Base-by-base conservation (phyloP, 2,797 vertebrate genomes). In the Protosalanx chinensis region DNA sequence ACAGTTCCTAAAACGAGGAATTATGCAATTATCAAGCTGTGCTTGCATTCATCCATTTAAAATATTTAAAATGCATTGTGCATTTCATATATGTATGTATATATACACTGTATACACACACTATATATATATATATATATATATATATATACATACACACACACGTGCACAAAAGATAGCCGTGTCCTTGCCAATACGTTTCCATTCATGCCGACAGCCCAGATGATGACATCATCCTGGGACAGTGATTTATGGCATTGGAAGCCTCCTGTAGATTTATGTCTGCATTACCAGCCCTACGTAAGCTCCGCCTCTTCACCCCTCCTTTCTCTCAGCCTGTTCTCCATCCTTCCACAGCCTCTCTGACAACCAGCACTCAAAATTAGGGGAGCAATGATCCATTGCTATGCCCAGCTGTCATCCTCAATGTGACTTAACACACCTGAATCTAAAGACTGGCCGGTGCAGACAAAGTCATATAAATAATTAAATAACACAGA, bases 221-320 rank as follows among this genome's bases (percentile, higher is more conserved):
- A 61, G 68, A 84, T 90, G 88, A 92, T 87, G 81, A 91, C 87
- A 90, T 58, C 72, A 67, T 61, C 72, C 75, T 60, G 72, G 20
- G 53, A 61, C 57, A 71, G 46, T 5, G 49, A 59, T 83, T 83
- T 87, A 74, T 86, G 81, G 74, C 78, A 81, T 83, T 70, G 80
- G 68, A 59, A 76, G 79, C 76, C 29, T 5, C 76, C 71, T 15
- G 73, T 70, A 79, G 80, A 89, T 88, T 86, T 82, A 86, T 79
- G 71, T 66, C 73, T 49, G 79, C 66, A 72, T 76, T 73, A 82
- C 62, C 53, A 32, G 30, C 41, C 74, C 58, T 66, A 76, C 66
- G 35, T 63, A 35, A 18, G 58, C 79, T 70, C 79, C 83, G 56
- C 81, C 57, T 46, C 32, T 67, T 60, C 69, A 76, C 37, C 72